Base-by-base conservation (phyloP, 2,797 vertebrate species). In the Ispidina picta region DNA sequence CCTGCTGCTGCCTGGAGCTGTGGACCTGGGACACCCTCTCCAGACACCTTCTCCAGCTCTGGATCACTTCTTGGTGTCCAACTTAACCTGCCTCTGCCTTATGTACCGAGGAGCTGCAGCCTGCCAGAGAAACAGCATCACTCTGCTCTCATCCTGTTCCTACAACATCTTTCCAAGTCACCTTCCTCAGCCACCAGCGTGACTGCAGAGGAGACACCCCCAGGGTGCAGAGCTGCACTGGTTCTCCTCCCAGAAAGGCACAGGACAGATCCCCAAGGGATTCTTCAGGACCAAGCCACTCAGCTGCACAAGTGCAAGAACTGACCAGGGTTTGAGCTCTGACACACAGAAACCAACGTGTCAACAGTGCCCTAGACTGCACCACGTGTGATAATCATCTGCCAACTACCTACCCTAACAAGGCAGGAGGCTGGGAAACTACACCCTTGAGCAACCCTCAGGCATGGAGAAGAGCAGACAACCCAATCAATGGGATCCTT, bases 311-410 rank as follows among this genome's bases (percentile, higher is more conserved):
- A 2, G 22, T 6, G 12, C 37, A 31, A 65, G 71, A 37, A 17
- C 48, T 5, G 22, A 7, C 4, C 44, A 33, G 17, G 33, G 8
- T 12, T 68, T 10, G 5, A n/a, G 8, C 54, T 64, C 49, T 2
- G 5, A 3, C 58, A 49, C 20, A 11, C 51, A 52, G 64, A 68
- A 10, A 33, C 22, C 51, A 55, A 29, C 5, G 0, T 2, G 1
- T 2, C 7, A 2, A 0, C 19, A 2, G 10, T 56, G 26, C 29
- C 20, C 44, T 62, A 56, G 31, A 52, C 35, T 1, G 2, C 39
- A 31, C 37, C 37, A 5, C 4, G 1, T 1, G 0, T 9, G 21
- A 7, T 7, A 22, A 12, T 10, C 6, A 0, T 14, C 77, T 19
- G 3, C 52, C 35, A 37, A 9, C 5, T 43, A 35, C 65, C 43